Evolutionary conservation across 2,113 vertebrate genomes (phyloP), one percentile per base, ranked within the genome.

Genomic region (Cottus gobio): DNA sequence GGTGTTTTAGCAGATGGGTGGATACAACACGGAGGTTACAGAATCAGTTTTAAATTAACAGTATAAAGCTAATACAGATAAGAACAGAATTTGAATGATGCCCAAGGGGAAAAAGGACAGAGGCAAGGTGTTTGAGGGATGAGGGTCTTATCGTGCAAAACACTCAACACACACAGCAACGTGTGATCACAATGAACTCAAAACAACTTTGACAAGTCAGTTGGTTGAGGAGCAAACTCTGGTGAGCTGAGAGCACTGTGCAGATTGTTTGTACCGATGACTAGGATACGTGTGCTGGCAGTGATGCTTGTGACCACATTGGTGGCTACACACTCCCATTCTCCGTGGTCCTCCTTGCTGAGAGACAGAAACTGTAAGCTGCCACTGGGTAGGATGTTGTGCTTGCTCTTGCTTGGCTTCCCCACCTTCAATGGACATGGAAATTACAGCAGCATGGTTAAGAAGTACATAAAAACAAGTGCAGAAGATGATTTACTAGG

Each of bases 281-380:
- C 98, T 3, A 97, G 96, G 90, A 99, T 97, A 87, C 96, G 97
- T 54, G 98, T 99, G 95, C 97, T 99, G 97, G 98, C 98, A 96
- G 97, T 99, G 95, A 99, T 98, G 96, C 97, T 99, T 3, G 98
- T 98, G 91, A 99, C 98, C 75, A 99, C 96, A 56, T 99, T 99
- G 93, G 97, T 99, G 91, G 98, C 98, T 3, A 99, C 92, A 84
- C 98, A 99, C 95, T 99, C 98, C 98, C 98, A 99, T 93, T 99
- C 97, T 91, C 98, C 98, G 0, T 99, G 98, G 94, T 99, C 98
- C 71, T 99, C 98, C 94, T 99, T 99, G 94, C 97, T 97, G 91
- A 99, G 96, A 80, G 97, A 97, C 79, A 96, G 93, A 87, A 99
- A 99, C 93, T 99, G 98, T 90, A 99, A 95, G 94, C 96, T 98